Base-by-base conservation (phyloP, 37 sponge, comb jelly and placozoan species). In the Eunapius fragilis region DNA sequence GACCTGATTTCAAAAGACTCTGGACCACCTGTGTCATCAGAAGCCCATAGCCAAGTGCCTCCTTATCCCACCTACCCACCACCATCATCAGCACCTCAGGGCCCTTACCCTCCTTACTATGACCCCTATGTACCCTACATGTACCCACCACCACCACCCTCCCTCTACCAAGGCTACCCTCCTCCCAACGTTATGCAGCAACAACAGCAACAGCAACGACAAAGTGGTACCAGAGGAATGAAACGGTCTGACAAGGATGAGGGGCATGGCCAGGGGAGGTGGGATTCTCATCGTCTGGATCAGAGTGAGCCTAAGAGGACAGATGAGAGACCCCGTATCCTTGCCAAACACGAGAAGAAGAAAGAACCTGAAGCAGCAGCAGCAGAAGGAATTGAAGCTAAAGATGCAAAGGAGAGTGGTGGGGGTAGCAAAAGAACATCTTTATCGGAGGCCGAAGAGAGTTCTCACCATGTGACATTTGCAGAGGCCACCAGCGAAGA, bases 401-500 rank as follows among this genome's bases (percentile, higher is more conserved):
- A 24, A 28, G 24, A 68, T 24, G 70, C n/a, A n/a, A 38, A n/a
- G 23, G 69, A 28, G 0, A 30, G 36, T n/a, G n/a, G n/a, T n/a
- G 75, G 77, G 12, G 22, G 73, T 1, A 79, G 50, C 32, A 32
- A 32, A 58, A 58, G 58, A 58, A 58, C 58, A 1, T 58, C 58
- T 58, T 58, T 58, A 19, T 58, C 58, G 6, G 58, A 58, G 58
- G 58, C 22, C 7, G 58, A 72, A 25, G 74, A 72, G 31, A 72
- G 28, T 72, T 72, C 74, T 58, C 33, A 76, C 58, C 75, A 69
- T 19, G 83, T 82, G 25, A 70, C 77, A 41, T 77, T 88, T 68
- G 87, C 75, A 0, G 82, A 76, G 25, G 35, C 23, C 23, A 73
- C 32, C 4, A 12, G 22, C 10, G 79, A 70, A 22, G 79, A 70